phyloP scores from a whole-genome alignment of 2,797 vertebrate species.

The Myripristis jacobus region DNA sequence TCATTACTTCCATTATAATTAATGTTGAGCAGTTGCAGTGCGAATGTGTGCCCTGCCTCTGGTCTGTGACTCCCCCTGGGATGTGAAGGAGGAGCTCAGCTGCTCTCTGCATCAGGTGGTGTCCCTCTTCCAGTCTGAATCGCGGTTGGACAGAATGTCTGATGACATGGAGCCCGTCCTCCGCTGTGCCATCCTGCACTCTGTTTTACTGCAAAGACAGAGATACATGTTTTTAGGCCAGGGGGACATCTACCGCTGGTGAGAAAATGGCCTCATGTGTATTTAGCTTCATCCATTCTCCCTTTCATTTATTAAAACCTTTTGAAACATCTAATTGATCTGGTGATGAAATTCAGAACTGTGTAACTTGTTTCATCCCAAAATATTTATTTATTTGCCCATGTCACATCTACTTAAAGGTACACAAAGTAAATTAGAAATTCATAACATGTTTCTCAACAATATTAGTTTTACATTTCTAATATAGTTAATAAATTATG shows the following conservation, averaged over 20 bases:
- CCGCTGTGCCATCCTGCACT: constrained; percentile 78
- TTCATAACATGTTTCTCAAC: too few species aligned
- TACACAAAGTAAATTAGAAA: background rate
- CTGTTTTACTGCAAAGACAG: constrained; percentile 85
- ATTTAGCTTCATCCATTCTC: background rate
- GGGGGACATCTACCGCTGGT: constrained; percentile 80
- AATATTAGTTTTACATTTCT: too few species aligned
- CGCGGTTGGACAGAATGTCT: background rate
- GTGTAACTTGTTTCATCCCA: background rate
- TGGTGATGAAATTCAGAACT: background rate
- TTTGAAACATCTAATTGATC: background rate
- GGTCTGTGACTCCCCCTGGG: constrained; percentile 80
- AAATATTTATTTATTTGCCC: background rate
- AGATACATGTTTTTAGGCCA: constrained; percentile 68
- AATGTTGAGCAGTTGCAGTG: constrained; percentile 63
- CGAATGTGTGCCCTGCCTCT: constrained; percentile 69
- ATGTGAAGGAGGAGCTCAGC: constrained; percentile 77
- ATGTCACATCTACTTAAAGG: background rate
- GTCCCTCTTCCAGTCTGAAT: constrained; percentile 10
- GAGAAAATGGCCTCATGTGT: constrained; percentile 39
- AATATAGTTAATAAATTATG: too few species aligned
- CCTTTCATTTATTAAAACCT: background rate
- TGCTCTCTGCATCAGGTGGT: constrained; percentile 65
- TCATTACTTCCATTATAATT: too few species aligned
- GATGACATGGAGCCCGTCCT: constrained; percentile 54